Percentiles rank a stretch among this genome's conserved stretches.
Evolutionary conservation across 2,113 vertebrate species (phyloP).

Genomic region (Ictidomys tridecemlineatus): DNA sequence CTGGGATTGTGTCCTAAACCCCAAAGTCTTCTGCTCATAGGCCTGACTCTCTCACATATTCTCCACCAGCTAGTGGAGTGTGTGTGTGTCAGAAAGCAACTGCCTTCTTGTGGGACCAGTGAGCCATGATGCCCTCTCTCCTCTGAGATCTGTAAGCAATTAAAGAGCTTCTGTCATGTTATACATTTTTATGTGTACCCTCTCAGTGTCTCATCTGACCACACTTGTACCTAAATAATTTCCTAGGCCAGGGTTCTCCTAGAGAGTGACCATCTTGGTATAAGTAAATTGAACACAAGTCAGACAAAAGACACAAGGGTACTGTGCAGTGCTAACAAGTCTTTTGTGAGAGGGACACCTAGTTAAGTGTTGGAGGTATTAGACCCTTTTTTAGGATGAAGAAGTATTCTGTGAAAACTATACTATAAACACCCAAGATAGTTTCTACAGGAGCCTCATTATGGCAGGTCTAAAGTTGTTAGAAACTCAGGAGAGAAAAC

Average conservation of each 20-base stretch:
- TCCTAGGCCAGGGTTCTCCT: background rate
- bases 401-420: no score
- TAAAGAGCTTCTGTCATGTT: background rate
- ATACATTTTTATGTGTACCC: background rate
- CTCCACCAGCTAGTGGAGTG: no score
- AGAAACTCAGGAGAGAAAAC: no score
- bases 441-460: no score
- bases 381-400: no score
- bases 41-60: fast-evolving
- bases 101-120: fast-evolving
- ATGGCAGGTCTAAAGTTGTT: no score
- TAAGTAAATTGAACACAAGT: background rate
- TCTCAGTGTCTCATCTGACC: background rate
- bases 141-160: background rate
- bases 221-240: no score
- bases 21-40: fast-evolving
- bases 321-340: background rate
- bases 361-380: no score
- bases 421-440: no score
- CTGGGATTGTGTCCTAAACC: background rate
- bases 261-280: background rate
- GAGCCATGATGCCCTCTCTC: background rate
- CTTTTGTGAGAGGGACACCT: background rate
- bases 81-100: background rate
- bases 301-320: background rate